Base-by-base conservation (phyloP, 2,888 invertebrate species). In the Epiblema foenella region DNA sequence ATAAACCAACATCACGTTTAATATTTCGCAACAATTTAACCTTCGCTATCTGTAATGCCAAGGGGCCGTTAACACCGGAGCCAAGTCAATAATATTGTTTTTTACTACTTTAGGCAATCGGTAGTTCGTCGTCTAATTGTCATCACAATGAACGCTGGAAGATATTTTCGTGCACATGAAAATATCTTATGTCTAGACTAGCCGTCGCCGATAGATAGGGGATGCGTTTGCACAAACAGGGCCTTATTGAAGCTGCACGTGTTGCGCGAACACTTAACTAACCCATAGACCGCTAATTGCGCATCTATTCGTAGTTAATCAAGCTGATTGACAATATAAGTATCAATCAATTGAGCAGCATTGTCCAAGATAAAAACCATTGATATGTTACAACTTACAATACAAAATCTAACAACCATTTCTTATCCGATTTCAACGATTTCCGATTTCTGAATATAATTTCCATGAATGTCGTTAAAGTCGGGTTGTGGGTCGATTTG, bases 261-360 rank as follows among this genome's bases (percentile, higher is more conserved):
- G 56, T 42, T 42, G 10, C 10, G 15, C 57, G 51, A 49, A 37
- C 17, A 24, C 58, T n/a, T 57, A 49, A 57, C 42, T 39, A 58
- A 18, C 24, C 18, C 29, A 33, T 42, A 52, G 39, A 51, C 58
- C 63, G 57, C 57, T 57, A 15, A 42, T 58, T 49, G 49, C 39
- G 39, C 37, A 51, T 11, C 20, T 20, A 42, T 65, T 65, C 64
- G 42, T 69, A 51, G 24, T 69, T 46, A 52, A 64, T 69, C 49
- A 51, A 42, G 18, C 58, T 64, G 37, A 58, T 65, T 65, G 52
- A 52, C 69, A 69, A 64, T 39, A 39, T 49, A 65, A 51, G 10
- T 70, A 74, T 75, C 73, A 49, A 54, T 63, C 74, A 72, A 75
- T 75, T 76, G 74, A 71, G 62, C 68, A 75, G 74, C 69, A 59